Base-by-base conservation (phyloP, 2,113 vertebrate genomes). In the Bambusicola thoracicus region DNA sequence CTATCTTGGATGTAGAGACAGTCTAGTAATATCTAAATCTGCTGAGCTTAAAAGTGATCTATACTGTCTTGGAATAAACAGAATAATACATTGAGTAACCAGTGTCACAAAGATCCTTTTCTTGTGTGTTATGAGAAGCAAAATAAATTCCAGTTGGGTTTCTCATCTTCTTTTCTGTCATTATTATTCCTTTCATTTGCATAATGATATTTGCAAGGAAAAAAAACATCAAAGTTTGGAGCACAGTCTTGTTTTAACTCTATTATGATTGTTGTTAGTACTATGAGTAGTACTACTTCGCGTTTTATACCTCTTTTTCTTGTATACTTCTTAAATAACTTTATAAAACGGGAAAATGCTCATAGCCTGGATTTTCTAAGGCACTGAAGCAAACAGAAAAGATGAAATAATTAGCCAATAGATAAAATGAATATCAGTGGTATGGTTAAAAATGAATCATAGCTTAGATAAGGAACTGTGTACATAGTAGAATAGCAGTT, bases 231-330 rank as follows among this genome's bases (percentile, higher is more conserved):
- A 30, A 70, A 55, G 3, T 87, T 87, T 85, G 49, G 46, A 91
- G 87, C 29, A 65, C 2, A 63, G 38, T 18, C 10, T 89, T 11
- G 3, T 74, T 94, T 89, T 66, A 65, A 5, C 49, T 93, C 55
- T 58, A 77, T 92, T 89, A 74, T 75, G 51, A 46, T 85, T 79
- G 36, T 76, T 89, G 80, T 89, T 94, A 87, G 80, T 94, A 93
- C n/a, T 70, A 91, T 19, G 36, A 59, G 49, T 80, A 85, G 63
- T 58, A 44, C 8, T 76, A 62, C 40, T 89, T 87, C 58, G 34
- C 6, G 77, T 85, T 76, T 89, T 51, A 74, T 82, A 63, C 38
- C 14, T 11, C 9, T 77, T 87, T 75, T 74, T 74, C 30, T 63
- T 76, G 15, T 70, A 10, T 69, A 29, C 87, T 38, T 85, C 61